Percentiles rank a stretch among this genome's conserved stretches.
Conservation (phyloP, 2,797 vertebrate genomes). For the Epinephelus malabaricus region DNA sequence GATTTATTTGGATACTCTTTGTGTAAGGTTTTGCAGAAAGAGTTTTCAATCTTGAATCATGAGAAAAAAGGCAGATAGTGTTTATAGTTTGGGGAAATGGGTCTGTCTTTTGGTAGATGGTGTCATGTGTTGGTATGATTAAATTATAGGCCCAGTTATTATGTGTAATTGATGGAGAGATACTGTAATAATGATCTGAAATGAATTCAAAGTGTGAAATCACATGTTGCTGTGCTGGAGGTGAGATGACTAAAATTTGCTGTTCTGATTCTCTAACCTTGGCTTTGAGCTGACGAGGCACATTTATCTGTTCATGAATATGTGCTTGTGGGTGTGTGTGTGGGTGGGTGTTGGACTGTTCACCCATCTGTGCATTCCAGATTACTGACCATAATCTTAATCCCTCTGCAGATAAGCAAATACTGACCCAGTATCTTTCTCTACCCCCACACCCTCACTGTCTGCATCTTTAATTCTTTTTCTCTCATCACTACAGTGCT, state of each 20-base stretch:
- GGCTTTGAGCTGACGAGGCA: not conserved
- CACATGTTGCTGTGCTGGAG: not conserved
- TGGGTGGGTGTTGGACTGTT: not conserved
- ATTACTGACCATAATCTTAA: constrained; percentile 16
- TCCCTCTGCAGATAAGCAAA: constrained; percentile 4
- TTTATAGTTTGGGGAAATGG: too few species aligned
- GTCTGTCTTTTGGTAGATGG: too few species aligned
- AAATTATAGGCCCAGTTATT: too few species aligned
- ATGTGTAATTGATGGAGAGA: too few species aligned
- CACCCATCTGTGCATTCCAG: constrained; percentile 8
- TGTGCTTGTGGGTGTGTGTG: not conserved
- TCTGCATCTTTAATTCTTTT: not conserved
- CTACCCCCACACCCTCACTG: not conserved
- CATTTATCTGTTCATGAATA: not conserved
- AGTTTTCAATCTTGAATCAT: too few species aligned
- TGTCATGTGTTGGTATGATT: too few species aligned
- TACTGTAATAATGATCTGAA: too few species aligned
- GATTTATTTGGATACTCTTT: too few species aligned
- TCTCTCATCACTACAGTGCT: not conserved
- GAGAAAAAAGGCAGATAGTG: too few species aligned
- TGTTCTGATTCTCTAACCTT: not conserved
- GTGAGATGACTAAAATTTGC: not conserved
- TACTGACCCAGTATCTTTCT: constrained; percentile 4
- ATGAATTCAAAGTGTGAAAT: too few species aligned
- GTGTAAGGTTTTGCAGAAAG: too few species aligned